Base-by-base conservation (phyloP, 1,140 invertebrate species). In the Gonioctena quinquepunctata region DNA sequence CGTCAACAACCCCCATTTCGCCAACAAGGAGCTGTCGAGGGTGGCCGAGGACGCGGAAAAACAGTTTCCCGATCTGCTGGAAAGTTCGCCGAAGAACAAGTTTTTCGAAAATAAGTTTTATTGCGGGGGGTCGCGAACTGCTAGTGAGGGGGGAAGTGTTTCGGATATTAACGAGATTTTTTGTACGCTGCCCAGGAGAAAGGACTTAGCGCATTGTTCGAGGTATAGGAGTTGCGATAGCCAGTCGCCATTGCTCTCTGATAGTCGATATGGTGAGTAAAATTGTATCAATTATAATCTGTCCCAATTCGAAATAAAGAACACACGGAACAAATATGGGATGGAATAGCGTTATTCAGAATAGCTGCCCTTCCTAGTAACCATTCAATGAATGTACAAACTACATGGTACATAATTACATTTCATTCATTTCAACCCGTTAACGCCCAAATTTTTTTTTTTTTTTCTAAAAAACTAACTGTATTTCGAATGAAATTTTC, bases 21-120 rank as follows among this genome's bases (percentile, higher is more conserved):
- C 73, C 49, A 79, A 75, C 68, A 56, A 68, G 3, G 81, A 83
- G 71, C 83, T 77, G 85, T 89, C 83, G 79, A 88, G 26, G 85
- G 83, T 79, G 80, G 81, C 57, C 23, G 79, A 88, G 73, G 85
- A 89, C 79, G 85, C 87, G 77, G 50, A 90, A 70, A 87, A 86
- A 72, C 88, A 87, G 78, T 90, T 89, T 70, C 90, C 90, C 0
- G 90, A 92, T 76, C 84, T 91, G 11, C 84, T 92, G 74, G 90
- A 90, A 80, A 88, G 87, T 74, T 87, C 87, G 68, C 83, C 88
- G 48, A 77, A 80, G 1, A 54, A 26, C 16, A 66, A 11, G 26
- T 54, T 49, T 21, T 66, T 54, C 5, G 63, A 82, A 82, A 74
- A 69, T 57, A 62, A 33, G 42, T 27, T n/a, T 33, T 65, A 60